phyloP scores from a whole-genome alignment of 2,888 invertebrate genomes.

The Eristalis arbustorum region DNA sequence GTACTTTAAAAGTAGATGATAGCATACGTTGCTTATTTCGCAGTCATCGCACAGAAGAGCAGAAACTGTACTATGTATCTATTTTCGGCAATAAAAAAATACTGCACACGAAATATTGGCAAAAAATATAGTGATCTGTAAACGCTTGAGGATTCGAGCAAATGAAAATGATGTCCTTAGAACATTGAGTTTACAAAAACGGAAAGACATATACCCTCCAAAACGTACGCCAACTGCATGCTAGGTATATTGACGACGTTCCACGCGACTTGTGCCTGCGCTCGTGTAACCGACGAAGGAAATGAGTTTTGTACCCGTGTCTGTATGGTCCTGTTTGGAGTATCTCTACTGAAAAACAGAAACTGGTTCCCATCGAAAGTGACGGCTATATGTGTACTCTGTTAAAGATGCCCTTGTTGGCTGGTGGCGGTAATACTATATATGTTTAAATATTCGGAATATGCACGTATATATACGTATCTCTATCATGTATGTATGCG shows the following conservation, averaged over 20 bases:
- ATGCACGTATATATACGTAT: neutral
- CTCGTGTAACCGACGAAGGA: conserved; percentile 64
- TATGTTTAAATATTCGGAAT: neutral
- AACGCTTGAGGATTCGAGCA: conserved; percentile 42
- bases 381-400: conserved; percentile 25
- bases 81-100: neutral
- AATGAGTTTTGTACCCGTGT: conserved; percentile 62
- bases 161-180: conserved; percentile 57
- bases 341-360: conserved; percentile 12
- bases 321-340: conserved; percentile 34
- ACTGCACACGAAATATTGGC: conserved; percentile 28
- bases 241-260: conserved; percentile 42
- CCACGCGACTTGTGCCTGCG: conserved; percentile 41
- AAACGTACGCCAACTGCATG: conserved; percentile 24
- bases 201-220: conserved; percentile 21
- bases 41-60: neutral
- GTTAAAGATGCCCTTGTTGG: conserved; percentile 41
- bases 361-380: conserved; percentile 49
- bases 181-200: conserved; percentile 45
- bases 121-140: conserved; percentile 48
- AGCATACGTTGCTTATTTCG: neutral
- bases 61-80: conserved; percentile 31
- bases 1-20: neutral
- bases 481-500: neutral
- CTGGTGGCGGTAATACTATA: neutral